Evolutionary conservation across 1,140 invertebrate genomes (phyloP), one percentile per base, ranked within the genome.

Genomic region (Hyles euphorbiae): DNA sequence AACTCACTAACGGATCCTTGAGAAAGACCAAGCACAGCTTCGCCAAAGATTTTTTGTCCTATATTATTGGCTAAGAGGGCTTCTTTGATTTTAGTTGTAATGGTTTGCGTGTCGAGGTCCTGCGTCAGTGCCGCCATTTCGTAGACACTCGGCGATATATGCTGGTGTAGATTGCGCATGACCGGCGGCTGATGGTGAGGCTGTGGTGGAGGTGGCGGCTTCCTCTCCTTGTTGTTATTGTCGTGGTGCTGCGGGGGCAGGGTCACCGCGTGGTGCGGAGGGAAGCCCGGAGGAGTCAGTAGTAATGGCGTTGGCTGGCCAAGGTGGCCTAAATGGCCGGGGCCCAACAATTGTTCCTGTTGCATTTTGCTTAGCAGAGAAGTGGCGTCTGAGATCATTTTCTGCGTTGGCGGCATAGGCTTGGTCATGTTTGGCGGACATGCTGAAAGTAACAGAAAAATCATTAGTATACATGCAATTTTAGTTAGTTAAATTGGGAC

Each of bases 11-110:
- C 98, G 0, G 98, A 99, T 11, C 98, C 98, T 87, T 99, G 98
- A 3, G 97, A 98, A 9, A 99, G 90, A 0, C 98, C 98, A 0
- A 99, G 89, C 33, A 99, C 98, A 0, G 96, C 97, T 90, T 99
- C 98, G 11, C 98, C 98, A 78, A 99, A 99, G 56, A 99, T 96
- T 91, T 99, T 99, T 89, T 99, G 98, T 1, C 98, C 98, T 70
- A 99, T 98, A 75, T 99, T 99, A 76, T 99, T 98, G 7, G 98
- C 97, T 44, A 99, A 90, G 1, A 99, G 90, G 0, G 98, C 96
- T 84, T 99, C 98, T 81, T 99, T 99, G 75, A 99, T 98, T 83
- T 97, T 97, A 0, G 97, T 98, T 0, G 98, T 99, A 62, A 99
- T 97, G 4, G 95, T 94, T 82, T 99, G 96, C 0, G 98, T 99